Evolutionary conservation across 2,113 vertebrate genomes (phyloP), one percentile per base, ranked within the genome.

Genomic region (Macrotus californicus): DNA sequence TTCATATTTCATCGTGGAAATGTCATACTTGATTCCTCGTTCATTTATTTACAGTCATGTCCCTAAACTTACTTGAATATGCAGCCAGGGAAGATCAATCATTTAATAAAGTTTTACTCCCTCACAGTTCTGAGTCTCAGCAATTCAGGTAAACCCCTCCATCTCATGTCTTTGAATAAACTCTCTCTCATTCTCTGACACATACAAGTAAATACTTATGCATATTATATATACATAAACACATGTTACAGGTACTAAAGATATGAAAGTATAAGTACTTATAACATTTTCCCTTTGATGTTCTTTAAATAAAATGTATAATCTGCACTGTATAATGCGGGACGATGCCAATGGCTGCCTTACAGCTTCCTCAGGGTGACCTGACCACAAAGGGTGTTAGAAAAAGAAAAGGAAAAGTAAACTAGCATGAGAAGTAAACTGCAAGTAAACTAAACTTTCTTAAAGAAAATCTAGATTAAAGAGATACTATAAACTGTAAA

Each of bases 1-100:
- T 67, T 34, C 90, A 70, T 91, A 95, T 97, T 97, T 98, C 94
- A 97, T 97, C 96, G 95, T 36, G 73, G 84, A 97, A 97, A 70
- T 94, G 87, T 95, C 96, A 97, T 59, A 91, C 81, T 95, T 36
- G 59, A 95, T 85, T 93, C 41, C 46, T 93, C 79, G n/a, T 96
- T 97, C 96, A 97, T 97, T 98, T 97, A 95, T 97, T 98, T 98
- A 95, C 59, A 96, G 75, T 87, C 85, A 92, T 92, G 92, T 66
- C 87, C 75, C 66, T n/a, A 93, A 52, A 96, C 54, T 61, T 93
- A 92, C 85, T 52, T 93, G 70, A 54, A 87, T 50, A 91, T 80
- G 59, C 12, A 94, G 75, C 64, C 43, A 89, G 12, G 5, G 13
- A 86, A 52, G 16, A 87, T 81, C 46, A 92, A 75, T 91, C 79